Percentiles rank a stretch among this genome's conserved stretches.
Conservation (phyloP, 2,113 vertebrate species). For the Monarcha castaneiventris region DNA sequence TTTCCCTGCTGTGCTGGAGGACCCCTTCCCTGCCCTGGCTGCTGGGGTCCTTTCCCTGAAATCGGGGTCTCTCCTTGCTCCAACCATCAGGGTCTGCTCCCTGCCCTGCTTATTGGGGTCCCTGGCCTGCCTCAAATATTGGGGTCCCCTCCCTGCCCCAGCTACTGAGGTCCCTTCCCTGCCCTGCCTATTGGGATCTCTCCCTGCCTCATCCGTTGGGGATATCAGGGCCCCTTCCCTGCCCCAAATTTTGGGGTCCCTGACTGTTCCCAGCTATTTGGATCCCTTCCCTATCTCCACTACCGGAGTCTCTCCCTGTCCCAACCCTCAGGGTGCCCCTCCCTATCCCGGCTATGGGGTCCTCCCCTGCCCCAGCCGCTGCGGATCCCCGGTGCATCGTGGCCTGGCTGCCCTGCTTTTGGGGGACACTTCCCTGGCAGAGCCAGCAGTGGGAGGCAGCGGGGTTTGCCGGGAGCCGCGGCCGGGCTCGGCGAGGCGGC, state of each 20-base stretch:
- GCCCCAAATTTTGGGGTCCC: too few species aligned
- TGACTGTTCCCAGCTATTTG: too few species aligned
- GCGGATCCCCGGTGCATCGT: accelerated
- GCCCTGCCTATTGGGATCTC: not conserved
- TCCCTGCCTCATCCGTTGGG: not conserved
- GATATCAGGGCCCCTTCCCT: not conserved
- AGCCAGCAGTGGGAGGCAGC: not conserved
- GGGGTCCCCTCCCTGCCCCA: too few species aligned
- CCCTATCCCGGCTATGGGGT: accelerated
- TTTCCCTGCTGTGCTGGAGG: not conserved
- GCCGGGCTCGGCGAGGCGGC: not conserved
- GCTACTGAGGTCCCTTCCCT: not conserved
- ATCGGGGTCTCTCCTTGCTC: not conserved
- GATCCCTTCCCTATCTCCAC: not conserved
- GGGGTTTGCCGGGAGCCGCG: not conserved
- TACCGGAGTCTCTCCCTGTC: not conserved
- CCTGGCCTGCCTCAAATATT: not conserved
- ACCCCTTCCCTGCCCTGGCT: not conserved
- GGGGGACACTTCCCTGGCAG: not conserved
- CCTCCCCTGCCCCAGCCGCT: accelerated
- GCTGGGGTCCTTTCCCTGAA: not conserved
- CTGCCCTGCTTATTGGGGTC: not conserved
- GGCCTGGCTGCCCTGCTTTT: not conserved
- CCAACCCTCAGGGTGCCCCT: too few species aligned
- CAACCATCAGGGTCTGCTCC: not conserved